Conservation (phyloP, 2,797 vertebrate genomes). For the Cryptoblepharus egeriae region DNA sequence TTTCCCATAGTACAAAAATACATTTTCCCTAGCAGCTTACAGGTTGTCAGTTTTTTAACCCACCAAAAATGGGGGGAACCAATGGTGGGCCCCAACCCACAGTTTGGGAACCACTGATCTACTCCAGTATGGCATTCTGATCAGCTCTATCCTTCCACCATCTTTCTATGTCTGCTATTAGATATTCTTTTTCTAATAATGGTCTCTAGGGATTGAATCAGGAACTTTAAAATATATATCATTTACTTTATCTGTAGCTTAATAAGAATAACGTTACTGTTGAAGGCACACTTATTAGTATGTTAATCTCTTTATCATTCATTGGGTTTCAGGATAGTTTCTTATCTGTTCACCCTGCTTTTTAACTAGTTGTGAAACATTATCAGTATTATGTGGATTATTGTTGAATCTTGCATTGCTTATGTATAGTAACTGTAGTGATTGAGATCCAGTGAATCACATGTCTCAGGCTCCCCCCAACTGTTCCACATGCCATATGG, state of each 20-base stretch:
- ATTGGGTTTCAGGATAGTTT: neutral
- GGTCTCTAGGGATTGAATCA: neutral
- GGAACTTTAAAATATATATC: accelerated
- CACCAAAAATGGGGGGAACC: too few species aligned
- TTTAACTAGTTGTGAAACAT: too few species aligned
- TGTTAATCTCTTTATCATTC: neutral
- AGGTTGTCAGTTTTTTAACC: too few species aligned
- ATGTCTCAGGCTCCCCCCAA: too few species aligned
- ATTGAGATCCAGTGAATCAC: neutral
- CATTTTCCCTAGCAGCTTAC: too few species aligned
- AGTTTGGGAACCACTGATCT: too few species aligned
- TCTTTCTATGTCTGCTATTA: neutral
- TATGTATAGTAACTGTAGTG: neutral
- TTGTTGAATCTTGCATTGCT: neutral
- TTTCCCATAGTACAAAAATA: too few species aligned
- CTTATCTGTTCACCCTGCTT: accelerated
- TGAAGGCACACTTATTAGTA: neutral
- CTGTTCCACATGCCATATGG: neutral
- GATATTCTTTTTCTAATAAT: neutral
- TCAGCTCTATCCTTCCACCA: neutral
- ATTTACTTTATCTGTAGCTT: neutral
- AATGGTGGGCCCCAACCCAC: too few species aligned
- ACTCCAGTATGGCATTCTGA: neutral
- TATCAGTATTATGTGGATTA: too few species aligned
- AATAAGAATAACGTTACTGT: neutral